Evolutionary conservation across 1,140 invertebrate species (phyloP), one percentile per base, ranked within the genome.

Genomic region (Platorchestia sp.): DNA sequence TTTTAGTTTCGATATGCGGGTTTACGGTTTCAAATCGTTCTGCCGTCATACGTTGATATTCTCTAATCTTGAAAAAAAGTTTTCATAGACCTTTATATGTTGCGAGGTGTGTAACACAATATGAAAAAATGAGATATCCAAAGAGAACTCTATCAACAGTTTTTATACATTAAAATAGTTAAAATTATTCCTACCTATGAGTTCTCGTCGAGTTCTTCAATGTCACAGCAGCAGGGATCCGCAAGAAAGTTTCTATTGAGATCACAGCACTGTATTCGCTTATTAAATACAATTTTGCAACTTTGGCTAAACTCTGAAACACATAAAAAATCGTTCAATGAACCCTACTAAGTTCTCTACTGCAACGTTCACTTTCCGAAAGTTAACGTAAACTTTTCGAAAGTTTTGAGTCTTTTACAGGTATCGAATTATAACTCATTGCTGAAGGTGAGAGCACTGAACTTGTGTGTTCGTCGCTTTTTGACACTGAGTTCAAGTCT

Each of bases 21-120:
- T 47, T 93, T 44, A 91, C 89, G 27, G 91, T 93, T 93, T 93
- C 91, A 45, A n/a, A 93, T 47, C 91, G 43, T n/a, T 41, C 6
- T 40, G 41, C 40, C 22, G 0, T 42, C 91, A 93, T 93, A 44
- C 44, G 91, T 89, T 89, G 0, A 42, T 41, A 7, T 44, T 27
- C 3, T 75, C 36, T 75, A 75, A 75, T 75, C 27, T 36, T 75
- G 59, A 75, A 36, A 36, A 10, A 36, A 27, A 75, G 14, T 75
- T 75, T 22, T 36, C 7, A 19, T 36, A 36, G 1, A 10, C 14
- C 27, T 75, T 75, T 75, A n/a, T 36, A 36, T 75, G 27, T 75
- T 22, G 14, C 14, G 14, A 75, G 14, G 59, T 75, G 3, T 75
- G 3, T 19, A 10, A 75, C 36, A 75, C 3, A 36, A 36, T 75